Evolutionary conservation across 1,140 invertebrate species (phyloP).

Genomic region (Ridgeia piscesae): DNA sequence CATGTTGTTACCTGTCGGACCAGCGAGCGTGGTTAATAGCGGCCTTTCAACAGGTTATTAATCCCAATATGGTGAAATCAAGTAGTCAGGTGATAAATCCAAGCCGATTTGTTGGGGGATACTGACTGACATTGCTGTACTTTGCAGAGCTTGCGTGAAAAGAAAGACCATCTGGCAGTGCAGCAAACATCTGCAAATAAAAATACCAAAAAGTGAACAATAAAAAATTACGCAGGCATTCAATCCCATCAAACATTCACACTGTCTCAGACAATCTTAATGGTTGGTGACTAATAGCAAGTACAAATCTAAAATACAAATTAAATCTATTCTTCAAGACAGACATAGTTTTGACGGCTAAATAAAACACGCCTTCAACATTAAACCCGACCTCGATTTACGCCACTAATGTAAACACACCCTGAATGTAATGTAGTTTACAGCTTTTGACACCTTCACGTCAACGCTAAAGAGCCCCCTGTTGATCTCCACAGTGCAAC

Average conservation of each 20-base stretch:
- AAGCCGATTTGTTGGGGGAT: no score
- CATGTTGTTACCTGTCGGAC: no score
- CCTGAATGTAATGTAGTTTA: neutral
- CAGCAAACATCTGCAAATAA: neutral
- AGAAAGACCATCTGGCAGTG: neutral
- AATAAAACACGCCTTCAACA: neutral
- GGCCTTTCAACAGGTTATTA: no score
- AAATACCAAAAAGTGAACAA: neutral
- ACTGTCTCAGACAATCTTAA: neutral
- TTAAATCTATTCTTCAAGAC: neutral
- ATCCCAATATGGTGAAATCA: no score
- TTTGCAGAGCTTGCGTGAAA: no score
- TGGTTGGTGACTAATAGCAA: neutral
- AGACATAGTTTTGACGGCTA: neutral
- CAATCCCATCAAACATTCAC: neutral
- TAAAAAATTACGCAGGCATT: neutral
- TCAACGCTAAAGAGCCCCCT: neutral
- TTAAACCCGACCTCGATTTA: neutral
- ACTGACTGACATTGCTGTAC: no score
- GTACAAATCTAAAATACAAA: neutral
- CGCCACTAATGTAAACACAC: neutral
- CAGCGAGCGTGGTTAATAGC: no score
- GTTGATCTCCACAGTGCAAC: neutral
- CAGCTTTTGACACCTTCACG: neutral
- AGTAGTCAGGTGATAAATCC: no score